Percentiles rank a stretch among this genome's conserved stretches.
Conservation (phyloP, 2,113 vertebrate species). For the pig (Sus scrofa) region DNA sequence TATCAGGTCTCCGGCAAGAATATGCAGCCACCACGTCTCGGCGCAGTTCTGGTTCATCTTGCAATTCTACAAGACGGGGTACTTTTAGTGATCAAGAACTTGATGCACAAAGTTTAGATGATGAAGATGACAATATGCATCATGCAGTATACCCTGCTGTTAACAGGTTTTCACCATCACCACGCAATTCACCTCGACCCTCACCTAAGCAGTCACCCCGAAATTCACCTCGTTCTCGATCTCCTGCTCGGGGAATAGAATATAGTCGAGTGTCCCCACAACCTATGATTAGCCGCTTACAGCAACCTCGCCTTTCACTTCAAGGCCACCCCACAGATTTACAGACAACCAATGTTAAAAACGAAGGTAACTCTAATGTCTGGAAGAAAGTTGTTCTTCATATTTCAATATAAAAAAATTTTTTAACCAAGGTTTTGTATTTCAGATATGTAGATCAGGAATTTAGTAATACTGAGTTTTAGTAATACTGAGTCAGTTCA, state of each 20-base stretch:
- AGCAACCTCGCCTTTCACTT: constrained; percentile 97
- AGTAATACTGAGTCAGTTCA: neutral
- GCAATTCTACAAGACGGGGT: constrained; percentile 96
- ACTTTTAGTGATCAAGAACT: constrained; percentile 98
- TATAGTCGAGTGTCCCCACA: constrained; percentile 95
- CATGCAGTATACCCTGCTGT: constrained; percentile 93
- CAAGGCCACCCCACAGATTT: constrained; percentile 95
- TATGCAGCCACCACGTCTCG: constrained; percentile 97
- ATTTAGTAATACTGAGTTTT: constrained; percentile 47
- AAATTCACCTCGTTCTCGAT: constrained; percentile 97
- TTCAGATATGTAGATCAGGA: constrained; percentile 37
- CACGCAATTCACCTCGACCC: constrained; percentile 95
- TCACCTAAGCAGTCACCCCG: constrained; percentile 94
- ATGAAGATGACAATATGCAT: constrained; percentile 95
- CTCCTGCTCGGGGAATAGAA: constrained; percentile 95
- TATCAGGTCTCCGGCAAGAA: constrained; percentile 96
- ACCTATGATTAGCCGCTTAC: constrained; percentile 96
- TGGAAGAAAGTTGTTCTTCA: neutral
- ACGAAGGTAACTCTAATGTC: constrained; percentile 91
- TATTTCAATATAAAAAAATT: constrained; percentile 19
- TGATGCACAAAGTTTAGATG: constrained; percentile 97
- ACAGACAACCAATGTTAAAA: constrained; percentile 96
- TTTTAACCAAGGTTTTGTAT: constrained; percentile 5
- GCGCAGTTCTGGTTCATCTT: constrained; percentile 98
- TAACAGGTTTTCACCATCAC: constrained; percentile 96